Conservation (phyloP, 2,113 vertebrate genomes). For the Entelurus aequoreus region DNA sequence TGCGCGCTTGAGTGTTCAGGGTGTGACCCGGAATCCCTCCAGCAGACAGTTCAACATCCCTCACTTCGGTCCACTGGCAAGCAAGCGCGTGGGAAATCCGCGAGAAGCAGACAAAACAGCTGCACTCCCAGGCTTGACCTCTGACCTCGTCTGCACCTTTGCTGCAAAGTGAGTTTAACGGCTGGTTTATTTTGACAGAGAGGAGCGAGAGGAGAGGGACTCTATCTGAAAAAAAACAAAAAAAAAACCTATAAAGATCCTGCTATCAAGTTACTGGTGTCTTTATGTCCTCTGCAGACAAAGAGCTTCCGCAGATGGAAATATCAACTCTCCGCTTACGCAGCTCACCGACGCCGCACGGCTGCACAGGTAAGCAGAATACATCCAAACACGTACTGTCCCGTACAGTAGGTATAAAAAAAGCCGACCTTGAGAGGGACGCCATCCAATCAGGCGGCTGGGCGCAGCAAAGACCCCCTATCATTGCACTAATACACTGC, state of each 20-base stretch:
- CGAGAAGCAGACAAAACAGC: conserved; percentile 43
- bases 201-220: too few species aligned
- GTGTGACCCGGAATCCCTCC: not conserved
- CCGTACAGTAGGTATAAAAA: conserved; percentile 26
- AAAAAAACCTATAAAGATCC: conserved; percentile 36
- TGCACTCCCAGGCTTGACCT: conserved; percentile 39
- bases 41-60: not conserved
- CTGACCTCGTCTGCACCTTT: conserved; percentile 25
- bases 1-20: too few species aligned
- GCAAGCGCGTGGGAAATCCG: not conserved
- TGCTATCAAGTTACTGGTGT: conserved; percentile 57
- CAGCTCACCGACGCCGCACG: conserved; percentile 53
- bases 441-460: conserved; percentile 62
- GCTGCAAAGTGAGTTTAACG: conserved; percentile 33
- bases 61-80: not conserved
- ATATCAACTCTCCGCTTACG: conserved; percentile 59
- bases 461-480: conserved; percentile 50
- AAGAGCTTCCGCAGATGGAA: conserved; percentile 58
- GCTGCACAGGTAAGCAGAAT: conserved; percentile 70
- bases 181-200: conserved; percentile 40
- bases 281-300: conserved; percentile 57
- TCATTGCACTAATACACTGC: conserved; percentile 66
- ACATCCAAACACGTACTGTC: too few species aligned
- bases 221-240: conserved; percentile 40
- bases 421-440: conserved; percentile 63